A percentile compares a stretch with the other conserved stretches of the same genome.
Evolutionary conservation across 37 sponge, comb jelly and placozoan genomes (phyloP).

Genomic region (Axinella damicornis): DNA sequence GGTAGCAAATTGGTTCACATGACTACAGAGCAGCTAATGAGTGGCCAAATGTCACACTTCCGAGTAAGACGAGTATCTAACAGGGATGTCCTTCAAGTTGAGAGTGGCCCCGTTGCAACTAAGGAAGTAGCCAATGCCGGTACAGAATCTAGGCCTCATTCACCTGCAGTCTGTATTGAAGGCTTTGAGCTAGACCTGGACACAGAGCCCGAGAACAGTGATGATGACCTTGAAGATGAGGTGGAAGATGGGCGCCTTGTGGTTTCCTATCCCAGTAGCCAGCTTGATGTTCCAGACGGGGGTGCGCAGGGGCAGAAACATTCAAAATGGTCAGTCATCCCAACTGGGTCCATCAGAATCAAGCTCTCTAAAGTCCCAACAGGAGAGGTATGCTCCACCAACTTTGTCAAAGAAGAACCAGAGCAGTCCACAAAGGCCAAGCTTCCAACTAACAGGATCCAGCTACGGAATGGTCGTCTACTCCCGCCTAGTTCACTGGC

Average conservation of each 20-base stretch:
- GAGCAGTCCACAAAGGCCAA: not conserved
- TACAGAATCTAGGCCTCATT: not conserved
- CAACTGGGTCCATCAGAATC: not conserved
- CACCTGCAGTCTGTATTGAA: not conserved
- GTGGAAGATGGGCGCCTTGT: not conserved
- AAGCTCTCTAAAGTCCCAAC: not conserved
- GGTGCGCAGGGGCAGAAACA: not conserved
- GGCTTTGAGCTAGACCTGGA: conserved; percentile 57
- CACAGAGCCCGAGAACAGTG: conserved; percentile 29
- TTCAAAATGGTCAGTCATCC: not conserved
- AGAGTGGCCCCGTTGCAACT: not conserved
- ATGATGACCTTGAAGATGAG: not conserved
- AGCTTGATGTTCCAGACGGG: too few species aligned
- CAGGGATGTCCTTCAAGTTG: not conserved
- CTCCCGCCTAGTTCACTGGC: not conserved
- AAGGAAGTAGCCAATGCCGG: too few species aligned
- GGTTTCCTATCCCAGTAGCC: too few species aligned
- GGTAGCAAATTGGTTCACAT: too few species aligned
- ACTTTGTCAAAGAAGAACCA: not conserved
- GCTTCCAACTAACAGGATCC: conserved; percentile 7
- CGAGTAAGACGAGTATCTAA: too few species aligned
- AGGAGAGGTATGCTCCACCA: not conserved
- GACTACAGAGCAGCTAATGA: too few species aligned
- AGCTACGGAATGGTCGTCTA: conserved; percentile 23
- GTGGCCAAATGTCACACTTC: too few species aligned